Base-by-base conservation (phyloP, 2,888 invertebrate genomes). In the Spilosoma lubricipeda region DNA sequence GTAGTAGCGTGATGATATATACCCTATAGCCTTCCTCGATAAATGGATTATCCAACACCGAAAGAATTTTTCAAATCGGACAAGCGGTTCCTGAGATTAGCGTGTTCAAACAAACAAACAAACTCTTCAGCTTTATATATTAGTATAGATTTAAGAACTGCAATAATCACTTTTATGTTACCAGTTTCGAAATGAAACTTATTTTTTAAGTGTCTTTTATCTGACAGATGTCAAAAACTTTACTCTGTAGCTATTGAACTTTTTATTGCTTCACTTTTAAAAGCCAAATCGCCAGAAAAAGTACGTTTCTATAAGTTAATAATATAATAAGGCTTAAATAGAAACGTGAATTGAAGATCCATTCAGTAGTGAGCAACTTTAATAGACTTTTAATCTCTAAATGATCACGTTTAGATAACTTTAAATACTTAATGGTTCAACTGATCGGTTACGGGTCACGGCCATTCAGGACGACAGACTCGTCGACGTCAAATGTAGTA, bases 361-460 rank as follows among this genome's bases (percentile, higher is more conserved):
- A 18, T 30, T 27, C 18, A 63, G 30, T 63, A 18, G 18, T 63
- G 15, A 59, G 59, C 7, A 27, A 27, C 59, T 59, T 63, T 18
- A 63, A 63, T 63, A 63, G 63, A 30, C 30, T 30, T 63, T 7
- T 30, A 30, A 30, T 63, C 30, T 45, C 23, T n/a, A 27, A 27
- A 63, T 30, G 63, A 63, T 30, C 30, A 63, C 63, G 18, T 30
- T 63, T 63, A 63, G 63, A 63, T 63, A 63, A 63, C 63, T 30
- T 63, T 59, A 27, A 39, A 36, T 66, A 66, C 39, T 39, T 39
- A 66, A 66, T 65, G 36, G 20, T 36, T 1, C 33, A 33, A 65
- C 65, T 36, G 33, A 36, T 36, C 20, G 36, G 33, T 20, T 8
- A 36, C 36, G 65, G 36, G 65, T 36, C 33, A 36, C 23, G 39